A percentile compares a stretch with the other conserved stretches of the same genome.
phyloP scores from a whole-genome alignment of 2,888 invertebrate genomes.

The Drosophila borborema region DNA sequence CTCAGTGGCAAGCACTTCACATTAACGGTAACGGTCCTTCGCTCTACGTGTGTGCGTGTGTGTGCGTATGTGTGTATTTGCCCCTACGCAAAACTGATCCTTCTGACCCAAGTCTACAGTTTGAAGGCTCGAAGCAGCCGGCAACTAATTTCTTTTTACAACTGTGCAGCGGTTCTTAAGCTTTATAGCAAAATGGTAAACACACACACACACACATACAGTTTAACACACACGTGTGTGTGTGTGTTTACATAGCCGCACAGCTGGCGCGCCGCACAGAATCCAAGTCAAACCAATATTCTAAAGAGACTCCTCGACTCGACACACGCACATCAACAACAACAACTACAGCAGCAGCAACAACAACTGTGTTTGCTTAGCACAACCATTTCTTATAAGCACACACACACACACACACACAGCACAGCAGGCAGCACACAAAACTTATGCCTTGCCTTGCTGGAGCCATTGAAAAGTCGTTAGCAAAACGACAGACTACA shows the following conservation, averaged over 20 bases:
- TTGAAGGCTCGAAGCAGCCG: constrained; percentile 23
- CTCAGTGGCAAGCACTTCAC: constrained; percentile 53
- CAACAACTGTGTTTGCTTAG: constrained; percentile 59
- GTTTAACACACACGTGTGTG: constrained; percentile 1
- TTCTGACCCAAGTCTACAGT: constrained; percentile 29
- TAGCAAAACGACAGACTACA: constrained; percentile 76
- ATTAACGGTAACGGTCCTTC: constrained; percentile 67
- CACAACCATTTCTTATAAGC: constrained; percentile 45
- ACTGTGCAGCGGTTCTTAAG: constrained; percentile 74
- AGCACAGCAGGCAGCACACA: constrained; percentile 35
- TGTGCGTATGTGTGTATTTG: background rate
- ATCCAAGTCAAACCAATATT: constrained; percentile 74
- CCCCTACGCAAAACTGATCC: background rate
- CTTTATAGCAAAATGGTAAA: constrained; percentile 57
- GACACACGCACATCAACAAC: constrained; percentile 27
- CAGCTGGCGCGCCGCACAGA: constrained; percentile 68
- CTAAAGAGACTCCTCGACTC: constrained; percentile 36
- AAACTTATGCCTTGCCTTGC: constrained; percentile 73
- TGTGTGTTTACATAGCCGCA: constrained; percentile 50
- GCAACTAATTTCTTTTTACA: constrained; percentile 79
- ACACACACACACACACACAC: constrained; percentile 35
- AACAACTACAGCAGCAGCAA: constrained; percentile 7
- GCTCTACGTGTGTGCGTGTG: background rate
- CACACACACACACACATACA: constrained; percentile 17
- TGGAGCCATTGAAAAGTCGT: constrained; percentile 78